Base-by-base conservation (phyloP, 1,140 invertebrate genomes). In the Pollicipes pollicipes region DNA sequence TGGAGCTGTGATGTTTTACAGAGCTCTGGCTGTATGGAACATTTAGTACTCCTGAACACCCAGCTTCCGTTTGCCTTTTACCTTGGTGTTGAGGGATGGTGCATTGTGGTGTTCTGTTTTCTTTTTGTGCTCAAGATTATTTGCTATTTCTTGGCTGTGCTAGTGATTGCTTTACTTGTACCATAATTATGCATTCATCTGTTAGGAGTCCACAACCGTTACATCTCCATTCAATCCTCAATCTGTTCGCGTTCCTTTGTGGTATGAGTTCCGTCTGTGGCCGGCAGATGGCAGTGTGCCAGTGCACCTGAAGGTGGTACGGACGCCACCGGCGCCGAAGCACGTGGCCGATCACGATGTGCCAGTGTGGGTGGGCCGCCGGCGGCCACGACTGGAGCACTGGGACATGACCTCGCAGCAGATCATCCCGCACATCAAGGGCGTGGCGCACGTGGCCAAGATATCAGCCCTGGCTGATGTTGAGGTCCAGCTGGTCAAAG, bases 401-500 rank as follows among this genome's bases (percentile, higher is more conserved):
- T 74, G 74, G 74, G 74, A 74, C 66, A 68, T 74, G 24, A 75
- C 75, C 13, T 74, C 75, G 3, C 75, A 75, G 27, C 76, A 83
- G 81, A 79, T 84, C 70, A 75, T 84, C 0, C 80, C 81, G 24
- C 82, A 81, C 73, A 81, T 84, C 68, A 81, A 84, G 78, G 83
- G 83, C 0, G 80, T 80, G 71, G 79, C 82, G 32, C 83, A 83
- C 76, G 79, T 83, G 27, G 77, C 80, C 13, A 79, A 79, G 73
- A 84, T 84, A 72, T 82, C 82, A 28, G 76, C 78, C 31, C 81
- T 83, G 75, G 89, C 93, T 3, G 91, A 95, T 76, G 93, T 97
- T 0, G 93, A 97, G 77, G 92, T 89, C 72, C 92, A 91, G 81
- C 81, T 97, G 58, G 94, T 97, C 0, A 97, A 97, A 81, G 89